Evolutionary conservation across 1,140 invertebrate species (phyloP).

Genomic region (Wasmannia auropunctata): DNA sequence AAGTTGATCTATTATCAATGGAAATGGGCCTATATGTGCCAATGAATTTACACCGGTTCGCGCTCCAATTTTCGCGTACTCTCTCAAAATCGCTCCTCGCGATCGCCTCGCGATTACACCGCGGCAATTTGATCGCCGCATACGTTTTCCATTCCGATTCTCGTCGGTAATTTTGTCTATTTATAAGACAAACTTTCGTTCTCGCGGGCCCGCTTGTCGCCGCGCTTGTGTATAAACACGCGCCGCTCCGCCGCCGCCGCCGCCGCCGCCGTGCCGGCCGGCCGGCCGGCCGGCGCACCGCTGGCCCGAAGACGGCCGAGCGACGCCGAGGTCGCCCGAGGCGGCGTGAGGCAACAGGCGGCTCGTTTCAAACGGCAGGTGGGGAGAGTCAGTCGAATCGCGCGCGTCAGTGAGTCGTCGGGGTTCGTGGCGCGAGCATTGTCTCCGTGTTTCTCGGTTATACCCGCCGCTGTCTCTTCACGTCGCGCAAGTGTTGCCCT

Average conservation of each 20-base stretch:
- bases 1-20: no score
- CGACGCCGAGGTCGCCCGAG: constrained; percentile 58
- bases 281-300: neutral
- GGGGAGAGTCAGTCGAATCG: constrained; percentile 33
- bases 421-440: constrained; percentile 63
- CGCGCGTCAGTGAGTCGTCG: constrained; percentile 76
- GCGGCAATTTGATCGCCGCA: neutral
- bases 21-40: no score
- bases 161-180: constrained; percentile 18
- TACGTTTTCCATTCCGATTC: neutral
- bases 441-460: neutral
- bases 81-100: neutral
- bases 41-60: no score
- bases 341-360: constrained; percentile 79
- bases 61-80: no score
- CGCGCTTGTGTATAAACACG: neutral
- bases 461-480: neutral
- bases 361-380: constrained; percentile 73
- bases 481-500: neutral
- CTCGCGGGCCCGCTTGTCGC: constrained; percentile 18
- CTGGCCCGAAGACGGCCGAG: constrained; percentile 63
- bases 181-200: constrained; percentile 10
- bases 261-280: neutral
- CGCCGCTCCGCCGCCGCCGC: neutral
- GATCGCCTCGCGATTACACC: neutral